phyloP scores from a whole-genome alignment of 2,797 vertebrate species.

The Myotis vivesi region DNA sequence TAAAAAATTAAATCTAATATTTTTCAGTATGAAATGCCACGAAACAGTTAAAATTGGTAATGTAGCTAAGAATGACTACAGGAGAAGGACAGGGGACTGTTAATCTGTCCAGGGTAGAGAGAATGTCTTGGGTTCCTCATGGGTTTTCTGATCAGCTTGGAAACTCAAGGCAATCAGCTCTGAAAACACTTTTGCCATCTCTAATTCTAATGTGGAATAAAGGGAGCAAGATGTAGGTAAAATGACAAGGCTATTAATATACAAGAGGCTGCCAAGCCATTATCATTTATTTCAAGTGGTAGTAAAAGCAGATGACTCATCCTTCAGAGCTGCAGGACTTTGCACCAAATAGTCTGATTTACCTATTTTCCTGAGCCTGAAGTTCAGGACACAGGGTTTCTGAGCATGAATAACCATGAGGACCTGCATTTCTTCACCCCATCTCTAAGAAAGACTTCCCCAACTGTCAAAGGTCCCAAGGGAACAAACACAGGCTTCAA shows the following conservation, averaged over 20 bases:
- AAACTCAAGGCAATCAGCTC: background rate
- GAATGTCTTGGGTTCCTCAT: background rate
- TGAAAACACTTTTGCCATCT: constrained; percentile 32
- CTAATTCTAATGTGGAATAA: constrained; percentile 60
- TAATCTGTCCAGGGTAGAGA: background rate
- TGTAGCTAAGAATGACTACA: background rate
- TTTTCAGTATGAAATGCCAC: background rate
- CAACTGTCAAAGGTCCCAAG: background rate
- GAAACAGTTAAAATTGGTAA: background rate
- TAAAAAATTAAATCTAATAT: background rate
- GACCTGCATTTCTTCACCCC: background rate
- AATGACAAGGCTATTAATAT: constrained; percentile 68
- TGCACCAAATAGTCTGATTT: constrained; percentile 15
- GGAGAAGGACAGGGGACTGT: background rate
- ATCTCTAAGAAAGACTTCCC: background rate
- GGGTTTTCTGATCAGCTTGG: background rate
- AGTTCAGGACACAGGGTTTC: background rate
- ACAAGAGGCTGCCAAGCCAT: constrained; percentile 53
- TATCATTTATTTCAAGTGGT: constrained; percentile 41
- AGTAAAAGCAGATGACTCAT: constrained; percentile 60
- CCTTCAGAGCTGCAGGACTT: constrained; percentile 52
- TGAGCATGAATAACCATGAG: background rate
- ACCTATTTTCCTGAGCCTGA: background rate
- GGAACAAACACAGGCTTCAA: background rate
- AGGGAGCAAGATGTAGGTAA: constrained; percentile 56